These are phyloP conservation scores for Scelioninae gen. 1 DNA, from an alignment of 2,888 invertebrate species.

Conservation along the genomic window DNA sequence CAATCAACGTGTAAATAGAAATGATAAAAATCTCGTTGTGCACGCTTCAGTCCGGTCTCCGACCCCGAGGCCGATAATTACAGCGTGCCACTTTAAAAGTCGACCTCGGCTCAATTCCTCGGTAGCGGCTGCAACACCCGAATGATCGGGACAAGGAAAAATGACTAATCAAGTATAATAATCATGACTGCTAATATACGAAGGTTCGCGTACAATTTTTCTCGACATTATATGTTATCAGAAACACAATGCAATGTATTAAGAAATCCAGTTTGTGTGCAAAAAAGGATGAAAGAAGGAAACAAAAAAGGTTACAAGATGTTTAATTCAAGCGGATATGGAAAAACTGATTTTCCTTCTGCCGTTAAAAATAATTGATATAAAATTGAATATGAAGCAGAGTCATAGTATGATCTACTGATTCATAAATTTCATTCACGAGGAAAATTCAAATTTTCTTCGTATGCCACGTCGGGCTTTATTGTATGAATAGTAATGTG, in stretches of 20 bases:
- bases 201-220: conserved; percentile 42
- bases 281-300: conserved; percentile 11
- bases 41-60: conserved; percentile 57
- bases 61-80: conserved; percentile 69
- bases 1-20: conserved; percentile 47
- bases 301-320: conserved; percentile 15
- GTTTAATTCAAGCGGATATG: conserved; percentile 26
- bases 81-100: conserved; percentile 64
- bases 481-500: conserved; percentile 23
- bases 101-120: conserved; percentile 69
- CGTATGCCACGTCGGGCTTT: conserved; percentile 15
- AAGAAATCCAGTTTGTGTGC: conserved; percentile 22
- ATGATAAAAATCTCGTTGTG: conserved; percentile 47
- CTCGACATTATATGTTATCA: conserved; percentile 32
- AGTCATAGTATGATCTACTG: neutral
- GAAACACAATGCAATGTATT: conserved; percentile 28
- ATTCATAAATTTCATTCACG: conserved; percentile 50
- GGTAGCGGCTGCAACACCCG: conserved; percentile 68
- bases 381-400: neutral
- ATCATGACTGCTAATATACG: conserved; percentile 48
- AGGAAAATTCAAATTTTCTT: conserved; percentile 44
- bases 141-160: conserved; percentile 71
- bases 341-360: conserved; percentile 7
- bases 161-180: conserved; percentile 71
- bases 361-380: neutral